phyloP scores from a whole-genome alignment of 35 echinoderm and acorn worm species.

The Eucidaris tribuloides region DNA sequence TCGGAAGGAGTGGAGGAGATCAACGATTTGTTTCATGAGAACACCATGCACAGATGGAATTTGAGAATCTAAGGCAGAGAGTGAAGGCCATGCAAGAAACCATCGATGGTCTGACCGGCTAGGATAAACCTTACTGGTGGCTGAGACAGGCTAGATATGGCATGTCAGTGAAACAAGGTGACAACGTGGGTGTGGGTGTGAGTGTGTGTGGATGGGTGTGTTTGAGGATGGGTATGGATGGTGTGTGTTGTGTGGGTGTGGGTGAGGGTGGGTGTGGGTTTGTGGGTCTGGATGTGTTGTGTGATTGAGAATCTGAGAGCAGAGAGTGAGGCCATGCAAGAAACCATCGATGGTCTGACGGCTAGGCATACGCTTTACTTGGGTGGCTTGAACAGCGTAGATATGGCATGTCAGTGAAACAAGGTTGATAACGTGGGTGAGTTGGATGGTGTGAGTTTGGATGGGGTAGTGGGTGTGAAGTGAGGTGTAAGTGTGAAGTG shows the following conservation, averaged over 20 bases:
- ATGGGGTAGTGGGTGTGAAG: too few relatives aligned
- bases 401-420: not conserved
- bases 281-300: not conserved
- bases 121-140: conserved; percentile 72
- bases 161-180: conserved; percentile 17
- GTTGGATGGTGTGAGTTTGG: too few relatives aligned
- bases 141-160: conserved; percentile 67
- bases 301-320: conserved; percentile 43
- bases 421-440: too few relatives aligned
- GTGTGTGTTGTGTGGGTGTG: not conserved
- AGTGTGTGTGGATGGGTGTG: too few relatives aligned
- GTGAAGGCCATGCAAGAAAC: conserved; percentile 94
- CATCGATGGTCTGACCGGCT: conserved; percentile 77
- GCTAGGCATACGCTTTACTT: conserved; percentile 70
- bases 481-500: not conserved
- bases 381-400: conserved; percentile 73
- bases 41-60: conserved; percentile 97
- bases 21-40: conserved; percentile 97
- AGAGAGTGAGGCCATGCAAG: conserved; percentile 81
- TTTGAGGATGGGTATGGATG: not conserved
- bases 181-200: too few relatives aligned
- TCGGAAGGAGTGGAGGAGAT: conserved; percentile 92
- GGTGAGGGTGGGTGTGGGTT: not conserved
- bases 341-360: conserved; percentile 87
- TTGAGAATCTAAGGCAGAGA: conserved; percentile 56